A percentile compares a stretch with the other conserved stretches of the same genome.
phyloP scores from a whole-genome alignment of 2,888 invertebrate genomes.

The Venustoraphidia nigricollis region DNA sequence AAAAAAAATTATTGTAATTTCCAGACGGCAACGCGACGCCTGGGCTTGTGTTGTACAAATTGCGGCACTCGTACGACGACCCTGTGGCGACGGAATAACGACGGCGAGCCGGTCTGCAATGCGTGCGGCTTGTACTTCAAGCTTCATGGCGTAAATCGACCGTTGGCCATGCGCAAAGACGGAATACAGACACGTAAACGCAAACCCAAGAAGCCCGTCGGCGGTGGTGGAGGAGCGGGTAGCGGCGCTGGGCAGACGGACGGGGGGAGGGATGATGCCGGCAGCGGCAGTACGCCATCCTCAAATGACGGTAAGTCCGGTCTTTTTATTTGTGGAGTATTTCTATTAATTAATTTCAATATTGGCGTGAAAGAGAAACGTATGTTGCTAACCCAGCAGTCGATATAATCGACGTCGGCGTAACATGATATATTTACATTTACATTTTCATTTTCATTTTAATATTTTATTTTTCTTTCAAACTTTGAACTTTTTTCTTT shows the following conservation, averaged over 20 bases:
- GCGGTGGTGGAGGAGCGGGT: constrained; percentile 30
- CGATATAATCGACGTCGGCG: too few relatives aligned
- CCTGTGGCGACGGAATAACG: constrained; percentile 93
- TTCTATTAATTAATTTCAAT: too few relatives aligned
- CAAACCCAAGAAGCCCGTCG: constrained; percentile 71
- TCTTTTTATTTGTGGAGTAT: too few relatives aligned
- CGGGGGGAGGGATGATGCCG: constrained; percentile 16
- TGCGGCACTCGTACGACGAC: constrained; percentile 96
- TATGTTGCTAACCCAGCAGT: too few relatives aligned
- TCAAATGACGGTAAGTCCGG: too few relatives aligned
- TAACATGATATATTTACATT: too few relatives aligned
- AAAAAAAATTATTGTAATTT: constrained; percentile 19
- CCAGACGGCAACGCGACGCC: constrained; percentile 71
- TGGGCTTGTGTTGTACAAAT: constrained; percentile 89
- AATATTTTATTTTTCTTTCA: too few relatives aligned
- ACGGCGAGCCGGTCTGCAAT: constrained; percentile 97
- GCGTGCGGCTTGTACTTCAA: constrained; percentile 96
- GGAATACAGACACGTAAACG: constrained; percentile 93
- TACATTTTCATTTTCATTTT: too few relatives aligned
- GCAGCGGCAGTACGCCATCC: too few relatives aligned
- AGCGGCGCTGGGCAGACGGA: constrained; percentile 26
- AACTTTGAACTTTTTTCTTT: too few relatives aligned
- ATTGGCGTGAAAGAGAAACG: too few relatives aligned
- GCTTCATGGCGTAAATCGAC: constrained; percentile 83
- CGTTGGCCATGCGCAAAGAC: constrained; percentile 89